Base-by-base conservation (phyloP, 2,888 invertebrate species). In the Therioaphis trifolii region DNA sequence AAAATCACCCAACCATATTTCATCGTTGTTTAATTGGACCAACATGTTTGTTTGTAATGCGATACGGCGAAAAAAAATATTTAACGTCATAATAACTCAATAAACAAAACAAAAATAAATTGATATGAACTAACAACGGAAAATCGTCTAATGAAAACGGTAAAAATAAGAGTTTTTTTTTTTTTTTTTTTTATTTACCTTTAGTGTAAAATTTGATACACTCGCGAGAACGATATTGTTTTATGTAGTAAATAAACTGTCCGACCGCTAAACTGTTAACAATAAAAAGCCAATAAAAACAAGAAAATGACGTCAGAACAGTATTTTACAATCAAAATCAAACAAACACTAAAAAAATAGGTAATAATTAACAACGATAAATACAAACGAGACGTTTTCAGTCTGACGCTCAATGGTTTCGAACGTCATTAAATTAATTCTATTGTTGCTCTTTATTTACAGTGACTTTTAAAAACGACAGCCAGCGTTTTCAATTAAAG, bases 341-440 rank as follows among this genome's bases (percentile, higher is more conserved):
- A 24, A 69, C 5, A 15, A 27, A 15, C 15, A 2, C 55, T 55
- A 55, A 9, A n/a, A n/a, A n/a, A n/a, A 27, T 27, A 68, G 49
- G 29, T 46, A 18, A 24, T 0, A 46, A 46, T 4, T 14, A 24
- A 3, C 27, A 68, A 29, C n/a, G n/a, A n/a, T 11, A 1, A 49
- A 49, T 12, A 71, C 18, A 12, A 52, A 46, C 15, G n/a, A 52
- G 12, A 49, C 12, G 12, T 4, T 72, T 52, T 71, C 2, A 14
- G 12, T 72, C 11, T 52, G 27, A 46, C 29, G 24, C 14, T 40
- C 24, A 40, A 18, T 12, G 40, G 24, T 0, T 55, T 55, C 35
- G 21, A 18, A 40, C 40, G 40, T 52, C 35, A 72, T 55, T 55
- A 74, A 40, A 74, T 24, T 2, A 40, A 75, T 75, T 58, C 24